Conservation (phyloP, 1,140 invertebrate genomes). For the Coptotermes formosanus region DNA sequence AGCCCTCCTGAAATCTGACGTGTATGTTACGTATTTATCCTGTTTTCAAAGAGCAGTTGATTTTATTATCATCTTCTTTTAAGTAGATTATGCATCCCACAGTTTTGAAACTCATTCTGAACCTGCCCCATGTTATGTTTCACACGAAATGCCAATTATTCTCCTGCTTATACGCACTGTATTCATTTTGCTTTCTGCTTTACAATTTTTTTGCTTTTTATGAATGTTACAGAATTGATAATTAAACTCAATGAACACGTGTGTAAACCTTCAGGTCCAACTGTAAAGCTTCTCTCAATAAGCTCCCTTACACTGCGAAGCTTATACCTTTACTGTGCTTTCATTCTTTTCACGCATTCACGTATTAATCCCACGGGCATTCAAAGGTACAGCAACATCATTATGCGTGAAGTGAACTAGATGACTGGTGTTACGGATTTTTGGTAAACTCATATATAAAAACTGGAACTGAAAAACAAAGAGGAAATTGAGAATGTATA, state of each 20-base stretch:
- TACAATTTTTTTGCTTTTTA: not conserved
- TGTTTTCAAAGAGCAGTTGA: constrained; percentile 16
- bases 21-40: not conserved
- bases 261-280: not conserved
- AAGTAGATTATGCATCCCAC: not conserved
- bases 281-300: not conserved
- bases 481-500: too few relatives aligned
- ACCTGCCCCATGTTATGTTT: not conserved
- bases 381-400: not conserved
- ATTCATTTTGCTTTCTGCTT: not conserved
- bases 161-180: not conserved
- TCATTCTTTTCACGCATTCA: not conserved
- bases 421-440: too few relatives aligned
- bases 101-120: not conserved
- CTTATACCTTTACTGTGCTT: not conserved
- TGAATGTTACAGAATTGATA: not conserved
- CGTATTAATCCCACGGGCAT: not conserved
- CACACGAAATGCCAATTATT: not conserved
- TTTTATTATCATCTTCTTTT: not conserved
- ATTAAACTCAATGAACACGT: not conserved
- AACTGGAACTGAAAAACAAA: too few relatives aligned
- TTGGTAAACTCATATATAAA: too few relatives aligned
- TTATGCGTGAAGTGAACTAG: too few relatives aligned
- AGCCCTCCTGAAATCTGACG: not conserved
- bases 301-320: not conserved